Evolutionary conservation across 2,113 vertebrate species (phyloP), one percentile per base, ranked within the genome.

Genomic region (Scomber colias): DNA sequence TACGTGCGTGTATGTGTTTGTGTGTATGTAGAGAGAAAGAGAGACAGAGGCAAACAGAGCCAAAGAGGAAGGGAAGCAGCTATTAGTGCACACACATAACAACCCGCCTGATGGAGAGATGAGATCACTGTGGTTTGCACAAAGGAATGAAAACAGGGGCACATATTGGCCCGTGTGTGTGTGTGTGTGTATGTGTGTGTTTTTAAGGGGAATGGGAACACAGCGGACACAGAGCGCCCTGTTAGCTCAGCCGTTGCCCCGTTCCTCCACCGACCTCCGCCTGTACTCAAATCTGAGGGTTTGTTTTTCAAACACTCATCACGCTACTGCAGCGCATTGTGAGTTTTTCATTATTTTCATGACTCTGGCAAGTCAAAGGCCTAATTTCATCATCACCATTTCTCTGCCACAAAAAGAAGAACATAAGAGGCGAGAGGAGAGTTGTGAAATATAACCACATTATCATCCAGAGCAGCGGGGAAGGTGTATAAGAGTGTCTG

Each of bases 111-210:
- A 84, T 90, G 85, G 71, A 89, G 88, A 86, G 92, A 94, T 93
- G 92, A 93, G 89, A 91, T 94, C 92, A 94, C 86, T 27, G 71
- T 49, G 72, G 77, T 81, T 88, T 79, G 81, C 82, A 91, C 87
- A 92, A 89, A 93, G 87, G 84, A 92, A 92, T 88, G 82, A 90
- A 92, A 92, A 92, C 87, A 90, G 66, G 49, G 79, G 60, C 78
- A 83, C 57, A 87, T 61, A 85, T 24, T 62, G 65, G 45, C 51
- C 0, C 0, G 70, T 54, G 55, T 44, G 62, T 50, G 61, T 50
- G 61, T 50, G 46, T 46, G 50, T 50, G 60, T 68, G 50, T 64
- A 70, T 71, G 15, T 19, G 19, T 35, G 54, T 66, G n/a, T 19
- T 61, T 50, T 51, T 50, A 74, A 78, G 68, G 49, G 49, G 56